Conservation (phyloP, 1,140 invertebrate species). For the Pseudomyrmex gracilis region DNA sequence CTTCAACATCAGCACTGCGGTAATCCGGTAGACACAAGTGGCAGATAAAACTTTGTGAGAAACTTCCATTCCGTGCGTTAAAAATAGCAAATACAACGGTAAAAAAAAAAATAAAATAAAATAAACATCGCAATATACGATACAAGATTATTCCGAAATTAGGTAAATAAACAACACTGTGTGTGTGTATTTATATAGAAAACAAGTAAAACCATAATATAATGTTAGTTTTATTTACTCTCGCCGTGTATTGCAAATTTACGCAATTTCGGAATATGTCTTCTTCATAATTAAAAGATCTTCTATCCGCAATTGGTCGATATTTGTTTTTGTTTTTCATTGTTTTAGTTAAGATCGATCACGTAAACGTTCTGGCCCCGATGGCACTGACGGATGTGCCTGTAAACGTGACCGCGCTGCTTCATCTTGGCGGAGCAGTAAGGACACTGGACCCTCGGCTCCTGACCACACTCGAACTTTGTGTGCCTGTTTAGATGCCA, state of each 20-base stretch:
- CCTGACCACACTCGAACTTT: constrained; percentile 79
- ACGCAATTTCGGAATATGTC: too few relatives aligned
- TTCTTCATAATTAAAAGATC: too few relatives aligned
- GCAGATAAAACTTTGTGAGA: not conserved
- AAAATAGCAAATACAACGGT: not conserved
- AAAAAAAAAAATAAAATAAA: not conserved
- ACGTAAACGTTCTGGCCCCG: constrained; percentile 74
- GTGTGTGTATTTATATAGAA: not conserved
- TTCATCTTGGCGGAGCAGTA: constrained; percentile 80
- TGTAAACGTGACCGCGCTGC: constrained; percentile 88
- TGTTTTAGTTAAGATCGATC: constrained; percentile 72
- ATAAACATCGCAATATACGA: not conserved
- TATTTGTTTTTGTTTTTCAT: too few relatives aligned
- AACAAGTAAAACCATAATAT: too few relatives aligned
- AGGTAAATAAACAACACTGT: not conserved
- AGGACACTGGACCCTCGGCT: constrained; percentile 78
- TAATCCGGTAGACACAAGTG: not conserved
- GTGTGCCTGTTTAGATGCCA: constrained; percentile 80
- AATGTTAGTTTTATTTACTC: too few relatives aligned
- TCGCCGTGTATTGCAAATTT: too few relatives aligned
- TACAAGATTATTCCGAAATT: not conserved
- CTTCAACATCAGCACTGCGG: not conserved
- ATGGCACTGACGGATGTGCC: constrained; percentile 86
- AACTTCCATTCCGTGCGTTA: not conserved
- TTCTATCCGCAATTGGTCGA: too few relatives aligned